Base-by-base conservation (phyloP, 2,888 invertebrate species). In the Spilarctia lutea region DNA sequence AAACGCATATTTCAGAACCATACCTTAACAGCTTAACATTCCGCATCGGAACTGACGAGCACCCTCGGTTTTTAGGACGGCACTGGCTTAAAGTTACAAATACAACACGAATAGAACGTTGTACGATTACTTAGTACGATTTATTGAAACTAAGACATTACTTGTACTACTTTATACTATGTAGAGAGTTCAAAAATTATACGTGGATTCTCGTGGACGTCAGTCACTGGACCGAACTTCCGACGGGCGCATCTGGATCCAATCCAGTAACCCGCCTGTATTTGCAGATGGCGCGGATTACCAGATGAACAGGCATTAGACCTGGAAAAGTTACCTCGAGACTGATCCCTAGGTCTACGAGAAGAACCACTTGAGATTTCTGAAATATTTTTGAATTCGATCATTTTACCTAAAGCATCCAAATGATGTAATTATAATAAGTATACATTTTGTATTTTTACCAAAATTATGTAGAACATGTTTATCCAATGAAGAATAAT, bases 11-110 rank as follows among this genome's bases (percentile, higher is more conserved):
- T 27, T 39, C 7, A 70, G 72, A 82, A 82, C 65, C 48, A 65
- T 35, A 69, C 83, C 74, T 79, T 75, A 82, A 84, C 65, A 75
- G 76, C 75, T 80, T 80, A 80, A 68, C 72, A 45, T 66, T 35
- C 73, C 68, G 18, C 68, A 67, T 63, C 20, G 56, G 65, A 75
- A 77, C 79, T 79, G 72, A 73, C 74, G 76, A 81, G 79, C 68
- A 16, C 68, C 39, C 75, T 73, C 35, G 65, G 68, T 75, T 65
- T 76, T 76, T 68, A 72, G 75, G 30, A 69, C 72, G 42, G 69
- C 72, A 56, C 65, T 75, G 56, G 68, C 71, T 70, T 60, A 33
- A 18, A 52, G 65, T 71, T 73, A n/a, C 69, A 68, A 85, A 83
- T 78, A 77, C 73, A 84, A 75, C 68, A 65, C 72, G 71, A 83